Base-by-base conservation (phyloP, 2,797 vertebrate species). In the Channallabes apus region DNA sequence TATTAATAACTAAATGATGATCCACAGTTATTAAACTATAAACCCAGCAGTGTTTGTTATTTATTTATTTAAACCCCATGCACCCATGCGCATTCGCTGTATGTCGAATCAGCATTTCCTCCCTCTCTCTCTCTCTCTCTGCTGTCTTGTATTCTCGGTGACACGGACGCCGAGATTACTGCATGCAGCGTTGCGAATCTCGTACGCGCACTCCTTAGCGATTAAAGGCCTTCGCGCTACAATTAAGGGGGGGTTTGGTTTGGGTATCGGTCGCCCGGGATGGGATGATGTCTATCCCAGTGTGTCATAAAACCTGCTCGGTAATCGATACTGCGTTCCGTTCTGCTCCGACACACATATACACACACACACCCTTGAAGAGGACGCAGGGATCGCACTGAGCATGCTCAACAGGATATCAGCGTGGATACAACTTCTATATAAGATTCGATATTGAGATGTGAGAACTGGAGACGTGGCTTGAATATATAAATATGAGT, bases 321-420 rank as follows among this genome's bases (percentile, higher is more conserved):
- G 32, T 82, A 38, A 59, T 71, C 65, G 38, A 71, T 82, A 82
- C 22, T 69, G 46, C 51, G 3, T 82, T 82, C 80, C 2, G 27
- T 68, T 82, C 65, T 56, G 27, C 65, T 82, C 24, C 18, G 24
- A 69, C 20, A 24, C 41, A 69, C 80, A 82, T 27, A 32, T 64
- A 79, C 11, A 80, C 58, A 29, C 61, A 80, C n/a, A 20, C 24
- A 79, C n/a, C 35, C n/a, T 67, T 29, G 20, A 22, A 15, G 64
- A 82, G 51, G 27, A 58, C 6, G 22, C 41, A 35, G 65, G 29
- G 65, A 56, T 69, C 20, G 35, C 51, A 82, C 20, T 35, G 46
- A 82, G 27, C 80, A 79, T 80, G 77, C 59, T 64, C 59, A 80
- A 46, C 77, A 80, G 61, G 61, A 80, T 18, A 41, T 51, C 7